These are phyloP conservation scores for Zaprionus camerounensis DNA, from an alignment of 1,140 invertebrate species.

Conservation along the genomic window DNA sequence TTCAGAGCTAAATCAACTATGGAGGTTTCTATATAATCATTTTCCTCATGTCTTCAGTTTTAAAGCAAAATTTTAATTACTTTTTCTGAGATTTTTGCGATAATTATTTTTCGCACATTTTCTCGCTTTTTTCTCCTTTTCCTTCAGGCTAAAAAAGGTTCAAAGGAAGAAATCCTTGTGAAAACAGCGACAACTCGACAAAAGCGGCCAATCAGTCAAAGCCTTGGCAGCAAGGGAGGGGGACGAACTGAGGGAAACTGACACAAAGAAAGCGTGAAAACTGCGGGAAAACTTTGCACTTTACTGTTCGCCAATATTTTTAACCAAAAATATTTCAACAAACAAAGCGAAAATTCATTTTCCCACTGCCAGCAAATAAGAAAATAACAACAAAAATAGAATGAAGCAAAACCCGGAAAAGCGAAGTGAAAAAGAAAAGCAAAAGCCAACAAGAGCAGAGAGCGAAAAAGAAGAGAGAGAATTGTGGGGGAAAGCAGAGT, in stretches of 20 bases:
- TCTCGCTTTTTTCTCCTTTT: not conserved
- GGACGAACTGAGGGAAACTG: conserved; percentile 17
- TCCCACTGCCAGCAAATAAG: conserved; percentile 30
- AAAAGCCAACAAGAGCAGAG: conserved; percentile 19
- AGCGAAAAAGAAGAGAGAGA: conserved; percentile 14
- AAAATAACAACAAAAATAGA: not conserved
- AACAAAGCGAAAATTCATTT: conserved; percentile 82
- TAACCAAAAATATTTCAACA: conserved; percentile 69
- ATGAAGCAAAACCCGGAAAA: conserved; percentile 5
- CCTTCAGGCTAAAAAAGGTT: not conserved
- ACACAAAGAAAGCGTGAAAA: not conserved
- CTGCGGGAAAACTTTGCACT: conserved; percentile 8
- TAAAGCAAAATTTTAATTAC: not conserved
- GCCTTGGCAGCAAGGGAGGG: conserved; percentile 6
- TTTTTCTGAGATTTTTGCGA: conserved; percentile 43
- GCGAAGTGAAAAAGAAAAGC: conserved; percentile 9
- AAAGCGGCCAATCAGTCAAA: conserved; percentile 67
- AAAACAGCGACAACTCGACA: conserved; percentile 36
- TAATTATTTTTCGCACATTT: conserved; percentile 26
- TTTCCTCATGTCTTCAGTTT: not conserved
- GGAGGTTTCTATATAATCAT: no score
- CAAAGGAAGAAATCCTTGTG: conserved; percentile 25
- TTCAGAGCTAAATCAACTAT: no score
- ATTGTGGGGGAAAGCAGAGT: not conserved
- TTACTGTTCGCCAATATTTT: conserved; percentile 64